Base-by-base conservation (phyloP, 2,888 invertebrate species). In the Scaptodrosophila latifasciaeformis region DNA sequence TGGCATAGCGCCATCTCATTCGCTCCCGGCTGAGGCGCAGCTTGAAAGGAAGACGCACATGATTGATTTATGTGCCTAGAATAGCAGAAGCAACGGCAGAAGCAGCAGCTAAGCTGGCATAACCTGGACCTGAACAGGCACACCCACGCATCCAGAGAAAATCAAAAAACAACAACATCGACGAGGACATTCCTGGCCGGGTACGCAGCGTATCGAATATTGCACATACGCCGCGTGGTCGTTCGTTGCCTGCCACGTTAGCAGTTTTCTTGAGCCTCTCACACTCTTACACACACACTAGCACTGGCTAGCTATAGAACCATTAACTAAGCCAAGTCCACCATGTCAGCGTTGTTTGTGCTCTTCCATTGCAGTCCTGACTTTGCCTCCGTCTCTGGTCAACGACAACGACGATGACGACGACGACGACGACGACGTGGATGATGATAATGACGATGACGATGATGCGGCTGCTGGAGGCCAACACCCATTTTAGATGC, bases 401-500 rank as follows among this genome's bases (percentile, higher is more conserved):
- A n/a, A n/a, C n/a, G n/a, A n/a, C n/a, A n/a, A n/a, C n/a, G n/a
- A n/a, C 4, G 24, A 3, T 24, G 31, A 4, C 10, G 31, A 2
- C 31, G 4, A 10, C 12, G 31, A 2, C 31, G 10, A 31, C 12
- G 10, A 12, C 2, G 31, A 31, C 12, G 31, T 7, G 9, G 6
- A 5, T 10, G 6, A n/a, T 31, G 31, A 5, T 9, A 5, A 13
- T 13, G 10, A 17, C 37, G 6, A 13, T 40, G 39, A 6, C 5
- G 27, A 17, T 39, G 40, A 2, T 40, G 39, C n/a, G 31, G 10
- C 39, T 40, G 21, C 40, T 40, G 40, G 40, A 21, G 56, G 57
- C 65, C 65, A 47, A 54, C 60, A 49, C 56, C 68, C 67, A 62
- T 53, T 53, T 59, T 53, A 30, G 15, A 40, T 53, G n/a, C n/a